Conservation (phyloP, 2,888 invertebrate species). For the Cloeon dipterum region DNA sequence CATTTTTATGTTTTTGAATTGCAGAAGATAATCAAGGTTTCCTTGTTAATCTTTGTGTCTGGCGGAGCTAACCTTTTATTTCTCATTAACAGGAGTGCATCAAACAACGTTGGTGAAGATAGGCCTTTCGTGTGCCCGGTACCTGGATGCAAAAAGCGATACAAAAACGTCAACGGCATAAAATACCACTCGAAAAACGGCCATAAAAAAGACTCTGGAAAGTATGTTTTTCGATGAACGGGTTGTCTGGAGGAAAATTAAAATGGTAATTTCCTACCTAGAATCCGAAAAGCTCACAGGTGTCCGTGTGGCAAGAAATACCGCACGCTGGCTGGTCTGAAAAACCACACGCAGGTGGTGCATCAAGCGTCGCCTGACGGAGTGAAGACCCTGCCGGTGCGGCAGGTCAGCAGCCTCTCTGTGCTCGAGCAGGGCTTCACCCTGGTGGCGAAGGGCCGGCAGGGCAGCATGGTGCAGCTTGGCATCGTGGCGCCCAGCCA, state of each 20-base stretch:
- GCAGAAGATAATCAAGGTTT: too few species aligned
- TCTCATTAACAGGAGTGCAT: neutral
- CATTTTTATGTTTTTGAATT: too few species aligned
- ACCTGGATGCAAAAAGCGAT: conserved; percentile 66
- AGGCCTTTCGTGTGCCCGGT: conserved; percentile 70
- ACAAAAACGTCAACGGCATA: conserved; percentile 73
- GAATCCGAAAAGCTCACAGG: conserved; percentile 55
- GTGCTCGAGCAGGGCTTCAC: neutral
- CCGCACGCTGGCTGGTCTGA: conserved; percentile 56
- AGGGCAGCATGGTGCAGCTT: neutral
- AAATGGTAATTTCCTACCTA: conserved; percentile 17
- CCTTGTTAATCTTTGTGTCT: too few species aligned
- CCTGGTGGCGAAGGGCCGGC: neutral
- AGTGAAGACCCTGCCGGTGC: neutral
- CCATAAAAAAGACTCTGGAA: conserved; percentile 53
- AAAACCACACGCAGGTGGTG: conserved; percentile 36
- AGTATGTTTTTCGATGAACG: conserved; percentile 33
- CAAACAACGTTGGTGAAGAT: conserved; percentile 27
- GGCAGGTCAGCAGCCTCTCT: neutral
- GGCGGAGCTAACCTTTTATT: too few species aligned
- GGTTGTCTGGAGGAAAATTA: too few species aligned
- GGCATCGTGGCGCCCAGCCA: neutral
- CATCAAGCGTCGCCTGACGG: conserved; percentile 10
- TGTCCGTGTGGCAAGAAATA: conserved; percentile 73
- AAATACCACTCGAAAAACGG: conserved; percentile 75